These are phyloP conservation scores for Lepeophtheirus salmonis DNA, from an alignment of 1,140 invertebrate genomes.

Conservation along the genomic window DNA sequence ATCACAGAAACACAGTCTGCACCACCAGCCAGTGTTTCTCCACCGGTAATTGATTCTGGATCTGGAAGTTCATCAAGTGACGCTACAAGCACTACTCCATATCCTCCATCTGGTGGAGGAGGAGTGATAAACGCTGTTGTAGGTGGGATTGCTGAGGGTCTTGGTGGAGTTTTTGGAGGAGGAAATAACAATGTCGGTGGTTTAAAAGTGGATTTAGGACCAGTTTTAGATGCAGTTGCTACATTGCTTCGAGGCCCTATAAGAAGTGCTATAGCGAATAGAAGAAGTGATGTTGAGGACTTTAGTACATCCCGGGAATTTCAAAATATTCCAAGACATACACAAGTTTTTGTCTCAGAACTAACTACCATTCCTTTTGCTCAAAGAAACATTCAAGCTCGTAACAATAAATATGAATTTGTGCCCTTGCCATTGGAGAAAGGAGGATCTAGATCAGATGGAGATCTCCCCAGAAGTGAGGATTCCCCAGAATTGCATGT, in stretches of 20 bases:
- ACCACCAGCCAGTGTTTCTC: too few relatives aligned
- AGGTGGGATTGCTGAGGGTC: constrained; percentile 8
- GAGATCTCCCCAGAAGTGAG: background rate
- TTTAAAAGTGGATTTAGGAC: constrained; percentile 13
- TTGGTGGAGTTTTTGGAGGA: constrained; percentile 1
- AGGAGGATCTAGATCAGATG: background rate
- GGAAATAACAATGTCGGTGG: background rate
- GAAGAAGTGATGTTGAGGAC: constrained; percentile 4
- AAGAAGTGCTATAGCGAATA: constrained; percentile 18
- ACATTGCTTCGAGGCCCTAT: constrained; percentile 15
- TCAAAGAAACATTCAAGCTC: background rate
- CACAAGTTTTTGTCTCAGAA: background rate
- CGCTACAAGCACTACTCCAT: background rate
- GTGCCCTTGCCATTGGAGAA: constrained; percentile 4
- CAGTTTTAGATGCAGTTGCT: constrained; percentile 18
- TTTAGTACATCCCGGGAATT: too few relatives aligned
- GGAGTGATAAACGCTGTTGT: constrained; percentile 17
- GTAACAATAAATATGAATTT: constrained; percentile 6
- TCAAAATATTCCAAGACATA: background rate
- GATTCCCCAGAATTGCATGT: background rate
- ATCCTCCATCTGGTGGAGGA: constrained; percentile 2
- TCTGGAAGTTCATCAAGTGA: background rate
- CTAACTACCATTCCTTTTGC: constrained; percentile 9
- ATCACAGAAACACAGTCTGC: background rate
- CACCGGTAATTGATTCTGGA: too few relatives aligned